Percentiles rank a stretch among this genome's conserved stretches.
Evolutionary conservation across 2,888 invertebrate genomes (phyloP).

Genomic region (Tachina lurida): DNA sequence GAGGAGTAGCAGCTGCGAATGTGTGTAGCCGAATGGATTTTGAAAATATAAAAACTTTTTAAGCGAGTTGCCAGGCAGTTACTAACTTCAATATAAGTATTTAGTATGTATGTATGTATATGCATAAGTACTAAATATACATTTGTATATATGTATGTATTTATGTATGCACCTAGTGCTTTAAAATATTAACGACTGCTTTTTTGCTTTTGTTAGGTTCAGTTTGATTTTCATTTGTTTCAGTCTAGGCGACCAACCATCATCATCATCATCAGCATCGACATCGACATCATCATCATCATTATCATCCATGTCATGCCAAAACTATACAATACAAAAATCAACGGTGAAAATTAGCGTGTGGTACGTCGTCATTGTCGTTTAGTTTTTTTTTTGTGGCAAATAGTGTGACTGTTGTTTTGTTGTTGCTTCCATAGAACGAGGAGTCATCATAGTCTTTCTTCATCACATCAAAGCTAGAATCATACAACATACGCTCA

Average conservation of each 20-base stretch:
- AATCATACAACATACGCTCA: conserved; percentile 16
- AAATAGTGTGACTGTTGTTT: conserved; percentile 63
- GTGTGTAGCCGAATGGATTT: not conserved
- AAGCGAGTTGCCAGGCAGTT: conserved; percentile 57
- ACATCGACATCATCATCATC: conserved; percentile 43
- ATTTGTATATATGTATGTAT: not conserved
- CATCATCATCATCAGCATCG: conserved; percentile 37
- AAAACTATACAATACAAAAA: conserved; percentile 59
- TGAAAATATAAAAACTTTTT: conserved; percentile 11
- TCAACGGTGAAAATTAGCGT: conserved; percentile 69
- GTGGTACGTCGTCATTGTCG: conserved; percentile 60
- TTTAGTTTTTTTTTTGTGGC: conserved; percentile 37
- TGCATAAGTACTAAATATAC: not conserved
- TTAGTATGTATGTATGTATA: not conserved
- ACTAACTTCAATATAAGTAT: conserved; percentile 42
- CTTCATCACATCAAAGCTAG: conserved; percentile 57
- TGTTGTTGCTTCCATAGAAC: conserved; percentile 54
- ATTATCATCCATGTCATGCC: conserved; percentile 51
- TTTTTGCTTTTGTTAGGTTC: conserved; percentile 35
- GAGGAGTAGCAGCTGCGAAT: conserved; percentile 45
- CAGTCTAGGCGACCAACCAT: conserved; percentile 54
- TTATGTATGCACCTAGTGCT: not conserved
- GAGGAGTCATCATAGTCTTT: conserved; percentile 50
- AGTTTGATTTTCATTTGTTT: conserved; percentile 62
- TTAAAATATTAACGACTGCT: conserved; percentile 25